A percentile compares a stretch with the other conserved stretches of the same genome.
These are phyloP conservation scores for Drosophila kambysellisi DNA, from an alignment of 2,888 invertebrate genomes.

Conservation along the genomic window DNA sequence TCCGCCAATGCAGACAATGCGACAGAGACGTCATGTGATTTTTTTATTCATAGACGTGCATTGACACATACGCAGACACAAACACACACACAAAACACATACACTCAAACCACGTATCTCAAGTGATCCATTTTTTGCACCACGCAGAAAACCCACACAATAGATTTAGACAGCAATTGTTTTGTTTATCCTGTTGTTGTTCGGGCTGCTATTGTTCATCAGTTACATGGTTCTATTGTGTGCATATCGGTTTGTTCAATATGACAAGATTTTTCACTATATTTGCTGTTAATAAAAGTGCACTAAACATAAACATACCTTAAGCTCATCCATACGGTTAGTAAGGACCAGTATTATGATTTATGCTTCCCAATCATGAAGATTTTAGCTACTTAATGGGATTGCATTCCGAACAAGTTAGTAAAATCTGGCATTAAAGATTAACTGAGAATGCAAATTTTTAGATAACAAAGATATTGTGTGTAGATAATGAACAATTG, in stretches of 20 bases:
- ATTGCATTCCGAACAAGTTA: neutral
- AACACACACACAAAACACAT: constrained; percentile 4
- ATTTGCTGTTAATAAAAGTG: constrained; percentile 25
- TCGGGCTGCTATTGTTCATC: constrained; percentile 45
- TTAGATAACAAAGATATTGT: neutral
- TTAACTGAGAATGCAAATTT: neutral
- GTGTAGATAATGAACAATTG: neutral
- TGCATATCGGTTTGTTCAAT: constrained; percentile 40
- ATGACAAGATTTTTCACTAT: constrained; percentile 35
- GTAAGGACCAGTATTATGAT: neutral
- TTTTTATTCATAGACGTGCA: constrained; percentile 68
- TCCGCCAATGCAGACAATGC: constrained; percentile 74
- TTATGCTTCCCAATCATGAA: neutral
- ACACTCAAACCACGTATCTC: constrained; percentile 43
- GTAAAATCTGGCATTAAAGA: neutral
- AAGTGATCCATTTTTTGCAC: constrained; percentile 64
- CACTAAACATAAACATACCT: constrained; percentile 12
- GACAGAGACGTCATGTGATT: constrained; percentile 65
- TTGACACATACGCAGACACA: constrained; percentile 51
- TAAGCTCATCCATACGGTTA: neutral
- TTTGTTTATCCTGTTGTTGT: constrained; percentile 49
- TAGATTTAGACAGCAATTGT: constrained; percentile 79
- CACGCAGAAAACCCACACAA: constrained; percentile 65
- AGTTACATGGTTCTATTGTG: constrained; percentile 46
- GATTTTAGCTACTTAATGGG: neutral